These are phyloP conservation scores for Lamellibrachia columna DNA, from an alignment of 2,888 invertebrate species.

Conservation along the genomic window DNA sequence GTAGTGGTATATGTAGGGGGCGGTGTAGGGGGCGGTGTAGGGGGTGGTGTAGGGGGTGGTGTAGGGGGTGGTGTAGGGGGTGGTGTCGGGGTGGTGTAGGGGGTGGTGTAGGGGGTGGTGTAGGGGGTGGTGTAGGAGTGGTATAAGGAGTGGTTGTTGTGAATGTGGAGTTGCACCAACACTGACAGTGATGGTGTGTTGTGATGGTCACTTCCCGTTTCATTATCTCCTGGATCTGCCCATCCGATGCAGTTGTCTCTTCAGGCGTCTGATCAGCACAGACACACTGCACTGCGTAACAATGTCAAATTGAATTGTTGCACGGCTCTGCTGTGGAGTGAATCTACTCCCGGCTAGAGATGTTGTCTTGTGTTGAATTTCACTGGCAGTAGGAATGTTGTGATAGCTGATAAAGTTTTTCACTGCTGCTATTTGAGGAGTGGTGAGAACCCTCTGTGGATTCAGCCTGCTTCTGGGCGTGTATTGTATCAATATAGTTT, in stretches of 20 bases:
- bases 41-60: no score
- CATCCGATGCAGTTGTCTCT: neutral
- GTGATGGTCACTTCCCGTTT: neutral
- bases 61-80: no score
- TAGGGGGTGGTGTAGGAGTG: no score
- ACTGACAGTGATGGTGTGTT: neutral
- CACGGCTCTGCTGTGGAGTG: neutral
- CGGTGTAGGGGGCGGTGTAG: no score
- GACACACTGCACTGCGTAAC: neutral
- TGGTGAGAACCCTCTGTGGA: neutral
- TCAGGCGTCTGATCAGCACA: neutral
- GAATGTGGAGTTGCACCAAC: neutral
- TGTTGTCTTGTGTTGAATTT: neutral
- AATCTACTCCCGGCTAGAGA: neutral
- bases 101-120: no score
- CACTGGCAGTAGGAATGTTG: neutral
- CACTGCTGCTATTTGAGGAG: neutral
- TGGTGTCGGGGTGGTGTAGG: no score
- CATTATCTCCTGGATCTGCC: neutral
- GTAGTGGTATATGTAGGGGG: no score
- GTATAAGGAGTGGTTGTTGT: no score
- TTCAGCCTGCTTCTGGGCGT: neutral
- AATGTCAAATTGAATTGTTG: neutral
- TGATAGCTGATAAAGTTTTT: neutral
- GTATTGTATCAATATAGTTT: neutral